These are phyloP conservation scores for Prosapia bicincta DNA, from an alignment of 2,888 invertebrate genomes.

Conservation along the genomic window DNA sequence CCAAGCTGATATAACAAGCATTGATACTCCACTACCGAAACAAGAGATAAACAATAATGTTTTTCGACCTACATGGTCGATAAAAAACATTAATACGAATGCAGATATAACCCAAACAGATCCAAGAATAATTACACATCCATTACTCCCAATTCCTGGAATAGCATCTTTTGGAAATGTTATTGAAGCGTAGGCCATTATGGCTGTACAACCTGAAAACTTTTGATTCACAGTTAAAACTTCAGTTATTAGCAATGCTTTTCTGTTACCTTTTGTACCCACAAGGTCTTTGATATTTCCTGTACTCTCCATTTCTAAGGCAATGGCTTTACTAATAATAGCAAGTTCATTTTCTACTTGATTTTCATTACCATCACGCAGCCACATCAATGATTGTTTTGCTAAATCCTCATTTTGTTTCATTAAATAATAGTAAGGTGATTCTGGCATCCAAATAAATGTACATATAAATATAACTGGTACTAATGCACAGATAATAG, in stretches of 20 bases:
- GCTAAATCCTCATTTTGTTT: constrained; percentile 51
- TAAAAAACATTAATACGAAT: constrained; percentile 50
- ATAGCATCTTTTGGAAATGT: constrained; percentile 54
- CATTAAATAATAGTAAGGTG: constrained; percentile 58
- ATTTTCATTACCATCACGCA: constrained; percentile 29
- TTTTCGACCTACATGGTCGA: constrained; percentile 63
- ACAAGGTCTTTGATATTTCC: constrained; percentile 54
- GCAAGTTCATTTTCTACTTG: constrained; percentile 36
- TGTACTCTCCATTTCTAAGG: constrained; percentile 48
- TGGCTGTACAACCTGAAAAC: constrained; percentile 60
- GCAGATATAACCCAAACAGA: constrained; percentile 57
- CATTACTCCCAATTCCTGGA: constrained; percentile 50
- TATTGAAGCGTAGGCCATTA: constrained; percentile 57
- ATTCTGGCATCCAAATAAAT: constrained; percentile 59
- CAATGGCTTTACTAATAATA: constrained; percentile 42
- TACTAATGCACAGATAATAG: constrained; percentile 48
- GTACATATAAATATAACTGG: constrained; percentile 50
- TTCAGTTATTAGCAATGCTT: constrained; percentile 57
- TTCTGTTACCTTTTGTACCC: constrained; percentile 54
- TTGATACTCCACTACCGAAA: constrained; percentile 27
- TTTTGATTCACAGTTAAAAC: constrained; percentile 58
- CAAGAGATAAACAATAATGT: constrained; percentile 57
- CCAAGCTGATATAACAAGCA: constrained; percentile 32
- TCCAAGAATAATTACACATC: constrained; percentile 57
- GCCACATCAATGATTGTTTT: constrained; percentile 39